These are phyloP conservation scores for Rutpela maculata DNA, from an alignment of 2,888 invertebrate genomes.

Conservation along the genomic window DNA sequence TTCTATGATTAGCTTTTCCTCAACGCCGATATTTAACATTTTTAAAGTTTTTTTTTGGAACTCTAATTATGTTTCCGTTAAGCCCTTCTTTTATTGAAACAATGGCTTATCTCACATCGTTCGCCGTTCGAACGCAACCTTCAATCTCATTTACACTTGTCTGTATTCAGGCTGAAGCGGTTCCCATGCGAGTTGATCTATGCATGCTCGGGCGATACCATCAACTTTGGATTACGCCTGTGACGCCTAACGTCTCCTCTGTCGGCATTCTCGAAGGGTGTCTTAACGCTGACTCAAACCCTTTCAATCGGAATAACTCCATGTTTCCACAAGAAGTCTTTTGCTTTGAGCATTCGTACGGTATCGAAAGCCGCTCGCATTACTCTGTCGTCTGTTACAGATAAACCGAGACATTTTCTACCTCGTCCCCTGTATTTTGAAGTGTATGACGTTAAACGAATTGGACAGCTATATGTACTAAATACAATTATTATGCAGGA, in stretches of 20 bases:
- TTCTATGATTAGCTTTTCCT: too few species aligned
- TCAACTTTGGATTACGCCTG: slow-evolving; percentile 65
- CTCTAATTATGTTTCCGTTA: not conserved
- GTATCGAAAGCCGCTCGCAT: slow-evolving; percentile 49
- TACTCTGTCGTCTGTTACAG: slow-evolving; percentile 22
- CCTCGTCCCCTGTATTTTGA: not conserved
- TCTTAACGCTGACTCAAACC: slow-evolving; percentile 55
- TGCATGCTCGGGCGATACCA: slow-evolving; percentile 64
- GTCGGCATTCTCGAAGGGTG: slow-evolving; percentile 45
- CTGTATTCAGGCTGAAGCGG: slow-evolving; percentile 59
- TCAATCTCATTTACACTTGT: slow-evolving; percentile 67
- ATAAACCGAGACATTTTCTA: slow-evolving; percentile 34
- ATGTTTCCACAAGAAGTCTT: slow-evolving; percentile 56
- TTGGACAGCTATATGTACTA: not conserved
- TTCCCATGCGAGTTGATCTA: slow-evolving; percentile 64
- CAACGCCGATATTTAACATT: too few species aligned
- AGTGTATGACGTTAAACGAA: not conserved
- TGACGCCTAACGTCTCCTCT: slow-evolving; percentile 58
- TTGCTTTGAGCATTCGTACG: slow-evolving; percentile 53
- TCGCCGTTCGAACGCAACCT: slow-evolving; percentile 50
- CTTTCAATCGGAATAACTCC: slow-evolving; percentile 63
- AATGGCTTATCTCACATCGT: slow-evolving; percentile 19
- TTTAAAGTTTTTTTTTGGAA: too few species aligned
- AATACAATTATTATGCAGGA: too few species aligned
- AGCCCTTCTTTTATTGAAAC: slow-evolving; percentile 7